A percentile compares a stretch with the other conserved stretches of the same genome.
These are phyloP conservation scores for Idris sp. DNA, from an alignment of 1,140 invertebrate genomes.

Conservation along the genomic window DNA sequence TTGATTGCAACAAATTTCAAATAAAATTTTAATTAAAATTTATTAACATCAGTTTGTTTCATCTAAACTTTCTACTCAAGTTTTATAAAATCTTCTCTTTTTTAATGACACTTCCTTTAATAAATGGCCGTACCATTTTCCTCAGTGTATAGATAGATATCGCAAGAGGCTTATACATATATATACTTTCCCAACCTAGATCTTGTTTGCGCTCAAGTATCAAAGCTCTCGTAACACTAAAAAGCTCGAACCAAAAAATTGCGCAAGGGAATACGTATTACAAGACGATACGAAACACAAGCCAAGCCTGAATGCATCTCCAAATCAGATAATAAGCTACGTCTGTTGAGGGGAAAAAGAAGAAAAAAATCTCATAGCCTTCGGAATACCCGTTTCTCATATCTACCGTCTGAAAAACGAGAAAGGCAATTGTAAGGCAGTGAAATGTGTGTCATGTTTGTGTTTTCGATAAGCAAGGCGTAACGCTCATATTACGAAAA, in stretches of 20 bases:
- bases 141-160: conserved; percentile 3
- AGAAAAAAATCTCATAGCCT: conserved; percentile 28
- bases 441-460: conserved; percentile 42
- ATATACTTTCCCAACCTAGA: conserved; percentile 6
- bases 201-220: background rate
- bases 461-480: conserved; percentile 9
- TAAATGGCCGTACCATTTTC: background rate
- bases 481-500: conserved; percentile 30
- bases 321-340: conserved; percentile 30
- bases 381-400: conserved; percentile 18
- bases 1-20: too few species aligned
- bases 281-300: background rate
- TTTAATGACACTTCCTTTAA: background rate
- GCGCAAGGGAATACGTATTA: conserved; percentile 6
- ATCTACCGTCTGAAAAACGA: conserved; percentile 18
- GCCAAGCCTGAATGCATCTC: conserved; percentile 11
- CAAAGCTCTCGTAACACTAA: background rate
- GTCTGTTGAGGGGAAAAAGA: background rate
- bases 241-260: background rate
- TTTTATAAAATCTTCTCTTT: too few species aligned
- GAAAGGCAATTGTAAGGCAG: conserved; percentile 36
- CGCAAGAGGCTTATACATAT: background rate
- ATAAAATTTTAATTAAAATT: too few species aligned
- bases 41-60: too few species aligned
- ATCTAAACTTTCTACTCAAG: too few species aligned